These are phyloP conservation scores for Sclerurus mexicanus DNA, from an alignment of 2,113 vertebrate genomes.

Conservation along the genomic window DNA sequence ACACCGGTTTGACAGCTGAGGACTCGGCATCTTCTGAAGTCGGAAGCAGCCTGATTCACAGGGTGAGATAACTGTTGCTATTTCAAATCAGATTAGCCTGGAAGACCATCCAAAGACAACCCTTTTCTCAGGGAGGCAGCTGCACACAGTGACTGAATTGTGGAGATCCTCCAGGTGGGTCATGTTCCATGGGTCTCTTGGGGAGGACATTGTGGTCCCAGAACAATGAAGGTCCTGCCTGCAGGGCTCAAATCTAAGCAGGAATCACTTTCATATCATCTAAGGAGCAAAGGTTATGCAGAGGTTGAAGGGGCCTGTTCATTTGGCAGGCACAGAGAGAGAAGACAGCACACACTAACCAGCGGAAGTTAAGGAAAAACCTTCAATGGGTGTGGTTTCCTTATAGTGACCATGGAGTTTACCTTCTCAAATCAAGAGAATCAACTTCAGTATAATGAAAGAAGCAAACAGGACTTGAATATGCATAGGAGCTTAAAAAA, in stretches of 20 bases:
- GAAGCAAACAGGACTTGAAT: not conserved
- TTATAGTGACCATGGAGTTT: rapidly evolving
- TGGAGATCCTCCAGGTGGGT: not conserved
- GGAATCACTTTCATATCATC: not conserved
- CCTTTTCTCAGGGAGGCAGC: not conserved
- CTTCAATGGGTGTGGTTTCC: no score
- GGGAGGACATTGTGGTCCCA: not conserved
- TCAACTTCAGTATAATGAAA: not conserved
- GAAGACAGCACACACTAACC: rapidly evolving
- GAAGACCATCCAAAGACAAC: not conserved
- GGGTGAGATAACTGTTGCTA: not conserved
- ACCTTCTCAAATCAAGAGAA: not conserved
- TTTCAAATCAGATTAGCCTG: not conserved
- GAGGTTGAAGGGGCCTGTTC: not conserved
- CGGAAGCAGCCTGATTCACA: not conserved
- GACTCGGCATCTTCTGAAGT: not conserved
- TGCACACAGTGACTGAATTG: rapidly evolving
- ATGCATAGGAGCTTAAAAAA: not conserved
- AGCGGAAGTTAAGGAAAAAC: not conserved
- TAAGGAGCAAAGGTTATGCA: not conserved
- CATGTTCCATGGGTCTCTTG: not conserved
- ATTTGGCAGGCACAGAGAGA: not conserved
- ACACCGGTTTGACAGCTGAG: not conserved
- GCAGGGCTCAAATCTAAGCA: not conserved
- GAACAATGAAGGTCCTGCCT: not conserved